Evolutionary conservation across 2,113 vertebrate genomes (phyloP).

Genomic region (Melierax canorus): DNA sequence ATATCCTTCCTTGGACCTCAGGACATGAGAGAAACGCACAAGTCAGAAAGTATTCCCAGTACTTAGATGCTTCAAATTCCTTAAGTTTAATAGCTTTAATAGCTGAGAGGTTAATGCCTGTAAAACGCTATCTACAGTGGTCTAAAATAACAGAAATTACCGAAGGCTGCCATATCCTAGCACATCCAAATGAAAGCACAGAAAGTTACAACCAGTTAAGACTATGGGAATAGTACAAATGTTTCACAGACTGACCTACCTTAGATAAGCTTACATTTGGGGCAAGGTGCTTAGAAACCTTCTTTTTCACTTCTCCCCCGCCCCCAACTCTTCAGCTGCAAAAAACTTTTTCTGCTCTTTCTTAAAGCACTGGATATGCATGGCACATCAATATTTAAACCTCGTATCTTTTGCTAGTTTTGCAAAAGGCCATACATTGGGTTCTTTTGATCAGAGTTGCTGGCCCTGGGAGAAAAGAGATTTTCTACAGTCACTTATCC

Average conservation of each 20-base stretch:
- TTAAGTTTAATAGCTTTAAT: background rate
- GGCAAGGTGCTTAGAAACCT: background rate
- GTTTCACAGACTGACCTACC: background rate
- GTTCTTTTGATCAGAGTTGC: background rate
- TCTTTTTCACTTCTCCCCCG: fast-evolving
- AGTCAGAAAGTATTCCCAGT: background rate
- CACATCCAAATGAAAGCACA: background rate
- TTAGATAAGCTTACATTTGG: background rate
- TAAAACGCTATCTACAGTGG: background rate
- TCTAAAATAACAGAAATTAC: background rate
- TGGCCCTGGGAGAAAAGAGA: background rate
- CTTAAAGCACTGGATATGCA: background rate
- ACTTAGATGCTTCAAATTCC: background rate
- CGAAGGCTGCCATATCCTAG: background rate
- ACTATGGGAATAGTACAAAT: background rate
- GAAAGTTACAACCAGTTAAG: background rate
- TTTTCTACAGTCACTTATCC: background rate
- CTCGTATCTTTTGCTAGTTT: background rate
- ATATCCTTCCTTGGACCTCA: background rate
- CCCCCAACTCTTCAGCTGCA: background rate
- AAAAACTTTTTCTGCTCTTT: background rate
- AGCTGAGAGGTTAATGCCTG: background rate
- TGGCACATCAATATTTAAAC: background rate
- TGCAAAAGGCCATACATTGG: background rate
- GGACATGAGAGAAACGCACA: background rate